A percentile compares a stretch with the other conserved stretches of the same genome.
These are phyloP conservation scores for Monoplex corrugatus DNA, from an alignment of 2,888 invertebrate species.

Conservation along the genomic window DNA sequence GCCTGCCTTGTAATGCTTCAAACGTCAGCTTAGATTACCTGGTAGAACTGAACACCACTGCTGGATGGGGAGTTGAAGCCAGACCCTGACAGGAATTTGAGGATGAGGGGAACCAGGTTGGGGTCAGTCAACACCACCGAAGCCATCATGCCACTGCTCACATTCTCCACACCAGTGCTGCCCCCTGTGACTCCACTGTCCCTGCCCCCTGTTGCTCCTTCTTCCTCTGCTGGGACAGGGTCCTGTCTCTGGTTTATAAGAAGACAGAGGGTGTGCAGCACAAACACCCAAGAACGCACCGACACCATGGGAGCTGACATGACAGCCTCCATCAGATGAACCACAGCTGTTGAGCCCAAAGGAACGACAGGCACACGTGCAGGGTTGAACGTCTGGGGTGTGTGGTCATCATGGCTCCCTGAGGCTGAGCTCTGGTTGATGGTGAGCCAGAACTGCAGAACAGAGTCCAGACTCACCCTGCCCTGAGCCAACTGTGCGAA, in stretches of 20 bases:
- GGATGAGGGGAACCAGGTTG: constrained; percentile 75
- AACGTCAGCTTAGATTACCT: constrained; percentile 42
- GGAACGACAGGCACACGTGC: constrained; percentile 85
- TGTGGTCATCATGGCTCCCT: constrained; percentile 71
- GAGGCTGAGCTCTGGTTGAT: constrained; percentile 86
- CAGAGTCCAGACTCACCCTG: constrained; percentile 90
- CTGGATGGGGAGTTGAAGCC: constrained; percentile 64
- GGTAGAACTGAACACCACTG: constrained; percentile 63
- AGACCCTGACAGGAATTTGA: constrained; percentile 77
- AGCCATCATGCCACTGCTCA: constrained; percentile 67
- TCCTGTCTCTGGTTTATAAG: constrained; percentile 85
- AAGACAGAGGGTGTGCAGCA: constrained; percentile 89
- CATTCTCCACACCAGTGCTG: background rate
- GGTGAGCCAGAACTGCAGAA: constrained; percentile 93
- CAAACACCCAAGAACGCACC: constrained; percentile 90
- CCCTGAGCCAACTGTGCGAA: constrained; percentile 86
- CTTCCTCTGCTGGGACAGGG: constrained; percentile 52
- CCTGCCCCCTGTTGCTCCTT: constrained; percentile 49
- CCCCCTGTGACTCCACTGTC: background rate
- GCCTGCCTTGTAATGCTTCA: background rate
- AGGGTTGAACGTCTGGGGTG: constrained; percentile 71
- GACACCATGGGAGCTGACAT: constrained; percentile 81
- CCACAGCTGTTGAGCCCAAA: constrained; percentile 85
- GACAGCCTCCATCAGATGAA: constrained; percentile 85
- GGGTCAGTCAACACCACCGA: constrained; percentile 74